Percentiles rank a stretch among this genome's conserved stretches.
Evolutionary conservation across 2,113 vertebrate genomes (phyloP).

Genomic region (Centropus unirufus): DNA sequence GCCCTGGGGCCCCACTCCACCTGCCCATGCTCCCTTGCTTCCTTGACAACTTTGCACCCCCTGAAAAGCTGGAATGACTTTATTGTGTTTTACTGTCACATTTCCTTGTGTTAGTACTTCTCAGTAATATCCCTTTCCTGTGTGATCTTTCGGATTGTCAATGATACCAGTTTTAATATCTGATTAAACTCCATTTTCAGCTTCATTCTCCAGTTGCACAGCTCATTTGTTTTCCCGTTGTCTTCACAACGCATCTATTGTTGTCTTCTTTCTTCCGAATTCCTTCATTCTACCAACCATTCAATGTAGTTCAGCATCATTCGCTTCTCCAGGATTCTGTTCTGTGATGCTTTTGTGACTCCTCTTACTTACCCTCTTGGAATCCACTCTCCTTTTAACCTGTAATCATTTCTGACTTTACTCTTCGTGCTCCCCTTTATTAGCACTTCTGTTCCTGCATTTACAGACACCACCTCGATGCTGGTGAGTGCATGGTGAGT

Average conservation of each 20-base stretch:
- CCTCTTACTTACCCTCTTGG: background rate
- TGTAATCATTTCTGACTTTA: background rate
- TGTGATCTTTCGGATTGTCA: conserved; percentile 5
- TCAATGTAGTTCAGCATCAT: background rate
- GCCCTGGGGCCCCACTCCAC: background rate
- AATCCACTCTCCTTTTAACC: background rate
- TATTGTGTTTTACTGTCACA: background rate
- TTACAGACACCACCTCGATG: background rate
- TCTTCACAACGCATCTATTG: background rate
- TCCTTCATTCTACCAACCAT: background rate
- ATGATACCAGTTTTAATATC: background rate
- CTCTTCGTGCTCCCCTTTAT: background rate
- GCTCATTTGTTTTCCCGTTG: background rate
- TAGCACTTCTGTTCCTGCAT: background rate
- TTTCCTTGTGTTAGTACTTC: background rate
- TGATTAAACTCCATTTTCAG: conserved; percentile 51
- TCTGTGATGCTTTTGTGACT: background rate
- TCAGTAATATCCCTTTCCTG: background rate
- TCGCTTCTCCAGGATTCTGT: background rate
- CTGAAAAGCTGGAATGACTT: background rate
- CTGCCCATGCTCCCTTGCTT: background rate
- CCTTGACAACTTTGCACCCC: background rate
- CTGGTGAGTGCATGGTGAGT: background rate
- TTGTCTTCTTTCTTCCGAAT: background rate
- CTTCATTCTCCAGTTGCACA: conserved; percentile 1